Percentiles rank a stretch among this genome's conserved stretches.
phyloP scores from a whole-genome alignment of 2,113 vertebrate species.

The Turdus rufiventris region DNA sequence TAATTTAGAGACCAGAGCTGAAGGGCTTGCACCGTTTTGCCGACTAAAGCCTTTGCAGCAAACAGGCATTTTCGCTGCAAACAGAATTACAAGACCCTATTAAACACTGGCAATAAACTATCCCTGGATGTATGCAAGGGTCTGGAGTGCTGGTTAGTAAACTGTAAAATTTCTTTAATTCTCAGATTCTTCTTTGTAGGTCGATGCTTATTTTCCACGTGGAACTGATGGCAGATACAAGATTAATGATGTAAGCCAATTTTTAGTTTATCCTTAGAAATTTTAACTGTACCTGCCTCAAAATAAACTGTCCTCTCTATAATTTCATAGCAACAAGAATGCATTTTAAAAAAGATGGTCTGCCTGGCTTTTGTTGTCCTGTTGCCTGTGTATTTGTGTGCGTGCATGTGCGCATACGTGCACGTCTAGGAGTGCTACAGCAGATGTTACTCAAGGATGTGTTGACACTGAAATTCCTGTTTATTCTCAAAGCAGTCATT shows the following conservation, averaged over 20 bases:
- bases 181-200: neutral
- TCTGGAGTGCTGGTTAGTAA: neutral
- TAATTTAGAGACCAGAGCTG: neutral
- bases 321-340: neutral
- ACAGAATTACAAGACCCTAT: neutral
- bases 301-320: neutral
- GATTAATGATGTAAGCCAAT: neutral
- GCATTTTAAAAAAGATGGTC: neutral
- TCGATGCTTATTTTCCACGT: neutral
- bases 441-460: conserved; percentile 14
- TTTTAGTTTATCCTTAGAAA: neutral
- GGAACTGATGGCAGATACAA: neutral
- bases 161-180: neutral
- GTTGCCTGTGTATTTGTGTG: neutral
- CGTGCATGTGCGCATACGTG: accelerated
- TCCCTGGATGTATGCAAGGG: neutral
- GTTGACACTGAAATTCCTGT: conserved; percentile 12
- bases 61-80: neutral
- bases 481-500: conserved; percentile 36
- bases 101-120: neutral
- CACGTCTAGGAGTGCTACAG: neutral
- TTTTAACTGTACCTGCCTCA: neutral
- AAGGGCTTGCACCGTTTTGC: neutral
- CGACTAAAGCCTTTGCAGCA: neutral
- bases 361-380: neutral